Percentiles rank a stretch among this genome's conserved stretches.
phyloP scores from a whole-genome alignment of 1,140 invertebrate species.

The Nephila pilipes region DNA sequence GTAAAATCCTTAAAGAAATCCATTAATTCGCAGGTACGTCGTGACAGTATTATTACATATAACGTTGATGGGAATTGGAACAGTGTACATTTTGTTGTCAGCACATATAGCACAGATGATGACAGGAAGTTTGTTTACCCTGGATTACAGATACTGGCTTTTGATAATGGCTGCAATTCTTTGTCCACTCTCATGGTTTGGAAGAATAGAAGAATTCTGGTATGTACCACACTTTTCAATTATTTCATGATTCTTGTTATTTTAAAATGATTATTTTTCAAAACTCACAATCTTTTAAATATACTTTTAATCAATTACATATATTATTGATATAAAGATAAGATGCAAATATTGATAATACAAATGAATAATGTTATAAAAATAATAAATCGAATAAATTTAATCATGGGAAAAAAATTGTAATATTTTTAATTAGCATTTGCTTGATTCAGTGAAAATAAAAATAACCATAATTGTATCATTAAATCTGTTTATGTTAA shows the following conservation, averaged over 20 bases:
- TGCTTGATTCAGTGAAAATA: too few species aligned
- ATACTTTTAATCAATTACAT: too few species aligned
- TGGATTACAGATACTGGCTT: constrained; percentile 85
- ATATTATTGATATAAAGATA: too few species aligned
- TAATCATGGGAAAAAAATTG: too few species aligned
- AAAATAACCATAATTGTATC: too few species aligned
- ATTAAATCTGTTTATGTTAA: too few species aligned
- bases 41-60: constrained; percentile 84
- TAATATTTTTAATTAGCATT: too few species aligned
- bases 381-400: too few species aligned
- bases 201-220: constrained; percentile 88
- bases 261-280: constrained; percentile 78
- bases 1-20: constrained; percentile 13
- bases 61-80: constrained; percentile 87
- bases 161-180: constrained; percentile 85
- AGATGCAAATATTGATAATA: too few species aligned
- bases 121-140: constrained; percentile 81
- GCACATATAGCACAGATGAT: constrained; percentile 85
- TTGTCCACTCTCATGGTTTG: constrained; percentile 86
- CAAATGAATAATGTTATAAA: too few species aligned
- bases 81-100: constrained; percentile 87
- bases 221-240: constrained; percentile 64
- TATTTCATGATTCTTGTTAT: constrained; percentile 82
- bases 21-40: constrained; percentile 79
- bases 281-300: too few species aligned